Evolutionary conservation across 2,113 vertebrate species (phyloP).

Genomic region (Cardinalis cardinalis): DNA sequence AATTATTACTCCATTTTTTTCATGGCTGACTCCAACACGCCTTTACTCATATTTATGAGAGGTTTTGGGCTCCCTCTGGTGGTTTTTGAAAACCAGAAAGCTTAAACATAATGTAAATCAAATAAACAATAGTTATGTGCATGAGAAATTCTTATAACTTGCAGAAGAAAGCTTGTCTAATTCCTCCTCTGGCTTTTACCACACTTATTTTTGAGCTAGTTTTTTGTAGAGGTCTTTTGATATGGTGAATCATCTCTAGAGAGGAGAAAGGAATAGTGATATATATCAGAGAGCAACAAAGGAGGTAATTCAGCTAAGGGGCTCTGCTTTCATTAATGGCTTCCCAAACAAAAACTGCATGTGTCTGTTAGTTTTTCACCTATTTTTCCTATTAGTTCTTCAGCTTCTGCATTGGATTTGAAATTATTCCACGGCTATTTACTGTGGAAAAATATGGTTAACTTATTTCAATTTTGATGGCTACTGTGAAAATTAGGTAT

Average conservation of each 20-base stretch:
- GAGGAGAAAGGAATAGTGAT: background rate
- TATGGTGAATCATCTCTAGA: background rate
- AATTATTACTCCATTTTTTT: background rate
- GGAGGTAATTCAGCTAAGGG: background rate
- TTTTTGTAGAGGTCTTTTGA: background rate
- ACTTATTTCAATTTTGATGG: background rate
- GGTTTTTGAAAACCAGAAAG: background rate
- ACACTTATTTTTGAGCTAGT: background rate
- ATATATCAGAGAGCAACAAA: accelerated
- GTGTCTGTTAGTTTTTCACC: background rate
- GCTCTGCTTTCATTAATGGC: background rate
- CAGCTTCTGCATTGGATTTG: background rate
- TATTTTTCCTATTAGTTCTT: background rate
- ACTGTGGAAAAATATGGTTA: background rate
- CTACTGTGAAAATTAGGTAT: background rate
- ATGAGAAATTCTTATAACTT: background rate
- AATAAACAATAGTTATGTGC: background rate
- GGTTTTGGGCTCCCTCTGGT: conserved; percentile 50
- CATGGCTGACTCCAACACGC: too few relatives aligned
- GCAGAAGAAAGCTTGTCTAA: background rate
- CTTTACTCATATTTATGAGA: background rate
- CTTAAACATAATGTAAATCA: background rate
- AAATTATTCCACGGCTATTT: background rate
- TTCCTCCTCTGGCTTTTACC: background rate
- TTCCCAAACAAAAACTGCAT: background rate